phyloP scores from a whole-genome alignment of 2,113 vertebrate genomes.

The Oostethus manadensis region DNA sequence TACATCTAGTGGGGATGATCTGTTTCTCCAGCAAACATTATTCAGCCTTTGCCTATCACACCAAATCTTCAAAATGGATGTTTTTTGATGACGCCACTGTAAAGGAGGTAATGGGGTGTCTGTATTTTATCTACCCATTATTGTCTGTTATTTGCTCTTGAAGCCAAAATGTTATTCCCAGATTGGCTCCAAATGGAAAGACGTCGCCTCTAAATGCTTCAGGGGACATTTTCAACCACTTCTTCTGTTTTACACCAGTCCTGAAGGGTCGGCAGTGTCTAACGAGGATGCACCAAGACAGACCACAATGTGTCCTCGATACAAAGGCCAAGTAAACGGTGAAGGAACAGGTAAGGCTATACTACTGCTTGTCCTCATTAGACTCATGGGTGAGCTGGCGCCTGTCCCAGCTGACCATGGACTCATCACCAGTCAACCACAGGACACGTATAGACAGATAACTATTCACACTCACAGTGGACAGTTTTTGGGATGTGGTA shows the following conservation, averaged over 20 bases:
- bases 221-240: slow-evolving; percentile 94
- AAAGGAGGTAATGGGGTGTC: slow-evolving; percentile 81
- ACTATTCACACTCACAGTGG: too few species aligned
- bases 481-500: too few species aligned
- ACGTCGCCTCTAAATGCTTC: slow-evolving; percentile 91
- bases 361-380: too few species aligned
- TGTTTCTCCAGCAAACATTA: slow-evolving; percentile 96
- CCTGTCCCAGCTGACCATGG: too few species aligned
- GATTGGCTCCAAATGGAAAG: slow-evolving; percentile 96
- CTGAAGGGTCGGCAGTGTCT: slow-evolving; percentile 87
- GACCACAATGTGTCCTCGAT: slow-evolving; percentile 84
- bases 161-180: slow-evolving; percentile 38
- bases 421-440: too few species aligned
- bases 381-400: too few species aligned
- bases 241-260: slow-evolving; percentile 92
- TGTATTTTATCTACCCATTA: slow-evolving; percentile 15
- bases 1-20: slow-evolving; percentile 95
- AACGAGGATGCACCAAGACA: slow-evolving; percentile 90
- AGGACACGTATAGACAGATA: too few species aligned
- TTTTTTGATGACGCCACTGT: slow-evolving; percentile 97
- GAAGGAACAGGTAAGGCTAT: slow-evolving; percentile 75
- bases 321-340: slow-evolving; percentile 76
- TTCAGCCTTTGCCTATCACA: slow-evolving; percentile 95
- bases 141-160: slow-evolving; percentile 12
- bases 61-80: slow-evolving; percentile 95